Evolutionary conservation across 2,797 vertebrate species (phyloP).

Genomic region (Micropoecilia bifurca): DNA sequence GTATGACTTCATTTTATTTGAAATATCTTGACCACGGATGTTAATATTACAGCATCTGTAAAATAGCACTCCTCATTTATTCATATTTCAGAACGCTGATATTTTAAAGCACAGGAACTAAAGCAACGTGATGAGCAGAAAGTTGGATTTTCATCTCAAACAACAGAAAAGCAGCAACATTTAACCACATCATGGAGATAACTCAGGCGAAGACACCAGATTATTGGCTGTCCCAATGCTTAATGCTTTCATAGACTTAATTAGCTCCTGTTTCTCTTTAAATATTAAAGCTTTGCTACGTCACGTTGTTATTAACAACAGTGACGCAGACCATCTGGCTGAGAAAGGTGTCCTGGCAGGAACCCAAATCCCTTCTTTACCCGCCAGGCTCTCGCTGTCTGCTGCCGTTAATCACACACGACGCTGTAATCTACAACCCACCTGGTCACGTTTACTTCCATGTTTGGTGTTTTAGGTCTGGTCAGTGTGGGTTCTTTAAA

Average conservation of each 20-base stretch:
- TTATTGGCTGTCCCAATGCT: neutral
- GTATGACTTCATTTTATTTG: neutral
- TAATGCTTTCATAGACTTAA: neutral
- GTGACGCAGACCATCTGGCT: constrained; percentile 24
- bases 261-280: neutral
- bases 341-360: constrained; percentile 18
- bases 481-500: neutral
- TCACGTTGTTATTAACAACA: neutral
- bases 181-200: neutral
- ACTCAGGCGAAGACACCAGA: neutral
- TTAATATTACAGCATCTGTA: neutral
- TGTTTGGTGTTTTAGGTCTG: neutral
- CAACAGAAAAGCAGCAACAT: neutral
- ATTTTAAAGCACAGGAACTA: neutral
- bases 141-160: neutral
- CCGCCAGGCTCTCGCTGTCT: constrained; percentile 33
- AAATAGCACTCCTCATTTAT: neutral
- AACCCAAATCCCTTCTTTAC: constrained; percentile 25
- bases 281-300: neutral
- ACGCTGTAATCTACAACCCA: neutral
- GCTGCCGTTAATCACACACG: constrained; percentile 11
- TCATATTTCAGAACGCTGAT: neutral
- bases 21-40: neutral
- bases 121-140: neutral
- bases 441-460: neutral